A percentile compares a stretch with the other conserved stretches of the same genome.
Conservation (phyloP, 2,113 vertebrate species). For the Zeus faber region DNA sequence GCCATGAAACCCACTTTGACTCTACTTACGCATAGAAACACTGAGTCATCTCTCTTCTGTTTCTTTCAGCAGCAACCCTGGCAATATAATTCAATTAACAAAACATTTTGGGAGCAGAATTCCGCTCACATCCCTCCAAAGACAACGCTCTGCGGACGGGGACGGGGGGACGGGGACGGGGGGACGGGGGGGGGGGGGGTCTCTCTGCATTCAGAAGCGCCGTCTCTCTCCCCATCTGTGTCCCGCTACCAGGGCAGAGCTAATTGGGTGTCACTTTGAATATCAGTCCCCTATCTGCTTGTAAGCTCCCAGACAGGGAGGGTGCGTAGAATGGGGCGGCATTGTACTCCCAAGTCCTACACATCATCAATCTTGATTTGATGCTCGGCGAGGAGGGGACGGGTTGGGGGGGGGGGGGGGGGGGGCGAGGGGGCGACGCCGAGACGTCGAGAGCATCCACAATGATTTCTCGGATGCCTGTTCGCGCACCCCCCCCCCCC, state of each 20-base stretch:
- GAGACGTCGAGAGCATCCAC: too few relatives aligned
- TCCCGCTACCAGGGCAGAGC: constrained; percentile 38
- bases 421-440: too few relatives aligned
- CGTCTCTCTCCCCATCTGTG: constrained; percentile 41
- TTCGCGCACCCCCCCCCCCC: neutral
- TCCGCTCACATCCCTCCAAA: neutral
- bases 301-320: constrained; percentile 37
- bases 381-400: constrained; percentile 24
- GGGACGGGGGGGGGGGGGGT: too few relatives aligned
- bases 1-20: neutral
- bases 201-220: constrained; percentile 9
- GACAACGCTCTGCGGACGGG: too few relatives aligned
- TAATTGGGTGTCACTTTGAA: constrained; percentile 65
- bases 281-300: constrained; percentile 41
- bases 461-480: constrained; percentile 13
- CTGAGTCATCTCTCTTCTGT: too few relatives aligned
- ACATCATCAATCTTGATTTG: constrained; percentile 68
- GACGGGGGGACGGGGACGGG: too few relatives aligned
- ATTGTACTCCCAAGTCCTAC: constrained; percentile 37
- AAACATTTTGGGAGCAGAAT: neutral
- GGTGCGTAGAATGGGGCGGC: constrained; percentile 35
- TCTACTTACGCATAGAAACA: neutral
- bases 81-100: neutral
- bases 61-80: neutral
- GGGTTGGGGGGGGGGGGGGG: constrained; percentile 9